Conservation (phyloP, 1,140 invertebrate genomes). For the Mycetomoellerius zeteki region DNA sequence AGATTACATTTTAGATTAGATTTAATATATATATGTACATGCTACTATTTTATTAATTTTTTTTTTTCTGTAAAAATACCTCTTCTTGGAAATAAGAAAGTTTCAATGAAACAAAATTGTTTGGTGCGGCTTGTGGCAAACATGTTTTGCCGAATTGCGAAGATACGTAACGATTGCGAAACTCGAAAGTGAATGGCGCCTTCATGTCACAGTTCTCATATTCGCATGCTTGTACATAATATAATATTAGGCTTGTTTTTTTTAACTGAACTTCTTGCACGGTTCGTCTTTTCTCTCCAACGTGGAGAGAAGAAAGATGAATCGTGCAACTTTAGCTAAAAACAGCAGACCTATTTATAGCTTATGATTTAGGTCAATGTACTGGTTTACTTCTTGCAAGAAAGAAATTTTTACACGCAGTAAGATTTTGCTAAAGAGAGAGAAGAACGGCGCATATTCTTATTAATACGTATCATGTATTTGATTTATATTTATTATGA, state of each 20-base stretch:
- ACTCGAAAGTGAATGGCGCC: constrained; percentile 31
- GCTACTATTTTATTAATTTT: not conserved
- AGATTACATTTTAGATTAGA: not conserved
- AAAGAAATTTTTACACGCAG: not conserved
- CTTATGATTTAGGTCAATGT: not conserved
- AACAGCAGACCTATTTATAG: not conserved
- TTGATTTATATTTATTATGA: not conserved
- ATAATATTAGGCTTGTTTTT: not conserved
- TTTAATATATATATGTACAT: not conserved
- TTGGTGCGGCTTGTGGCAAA: not conserved
- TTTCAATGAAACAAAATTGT: not conserved
- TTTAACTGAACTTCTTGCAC: no score
- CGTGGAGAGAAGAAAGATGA: no score
- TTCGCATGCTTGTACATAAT: not conserved
- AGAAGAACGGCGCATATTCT: no score
- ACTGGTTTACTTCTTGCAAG: not conserved
- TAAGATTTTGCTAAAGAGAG: not conserved
- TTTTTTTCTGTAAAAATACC: not conserved
- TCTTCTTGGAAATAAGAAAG: not conserved
- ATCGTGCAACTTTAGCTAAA: no score
- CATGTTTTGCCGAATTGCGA: not conserved
- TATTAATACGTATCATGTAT: not conserved
- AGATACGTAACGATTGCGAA: constrained; percentile 32
- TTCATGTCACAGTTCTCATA: constrained; percentile 1
- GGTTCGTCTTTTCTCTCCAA: no score